Conservation (phyloP, 2,888 invertebrate species). For the Lobophora halterata region DNA sequence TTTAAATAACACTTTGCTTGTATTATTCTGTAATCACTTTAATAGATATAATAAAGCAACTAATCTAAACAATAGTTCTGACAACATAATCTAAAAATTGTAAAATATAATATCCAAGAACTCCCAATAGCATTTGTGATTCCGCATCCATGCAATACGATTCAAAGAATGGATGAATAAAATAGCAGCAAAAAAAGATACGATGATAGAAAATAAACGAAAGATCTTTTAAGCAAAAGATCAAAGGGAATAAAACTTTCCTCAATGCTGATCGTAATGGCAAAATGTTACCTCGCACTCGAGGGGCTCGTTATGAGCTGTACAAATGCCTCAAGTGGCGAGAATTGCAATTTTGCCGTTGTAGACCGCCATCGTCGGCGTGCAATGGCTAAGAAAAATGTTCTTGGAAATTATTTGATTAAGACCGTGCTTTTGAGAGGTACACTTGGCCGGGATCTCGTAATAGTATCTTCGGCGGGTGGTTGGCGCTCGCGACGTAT, state of each 20-base stretch:
- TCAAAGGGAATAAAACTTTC: conserved; percentile 45
- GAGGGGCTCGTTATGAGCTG: conserved; percentile 52
- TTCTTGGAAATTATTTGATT: conserved; percentile 28
- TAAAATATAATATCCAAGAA: too few species aligned
- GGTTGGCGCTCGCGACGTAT: conserved; percentile 55
- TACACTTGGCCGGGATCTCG: conserved; percentile 23
- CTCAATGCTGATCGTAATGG: conserved; percentile 46
- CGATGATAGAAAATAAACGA: conserved; percentile 33
- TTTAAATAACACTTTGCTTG: too few species aligned
- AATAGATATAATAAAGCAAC: too few species aligned
- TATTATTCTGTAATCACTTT: too few species aligned
- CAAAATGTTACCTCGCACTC: conserved; percentile 53
- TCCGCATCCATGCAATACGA: conserved; percentile 7
- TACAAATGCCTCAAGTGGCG: conserved; percentile 58
- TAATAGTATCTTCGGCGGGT: conserved; percentile 31
- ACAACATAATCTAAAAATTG: too few species aligned
- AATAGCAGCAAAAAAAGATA: conserved; percentile 19
- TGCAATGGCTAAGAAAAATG: conserved; percentile 33
- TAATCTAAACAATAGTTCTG: too few species aligned
- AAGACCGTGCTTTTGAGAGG: conserved; percentile 24
- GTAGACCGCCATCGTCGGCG: conserved; percentile 40
- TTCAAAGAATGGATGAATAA: conserved; percentile 12
- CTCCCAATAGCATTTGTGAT: too few species aligned
- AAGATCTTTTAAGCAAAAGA: conserved; percentile 36
- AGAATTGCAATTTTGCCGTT: conserved; percentile 50